Base-by-base conservation (phyloP, 2,888 invertebrate genomes). In the Ormyrus nitidulus region DNA sequence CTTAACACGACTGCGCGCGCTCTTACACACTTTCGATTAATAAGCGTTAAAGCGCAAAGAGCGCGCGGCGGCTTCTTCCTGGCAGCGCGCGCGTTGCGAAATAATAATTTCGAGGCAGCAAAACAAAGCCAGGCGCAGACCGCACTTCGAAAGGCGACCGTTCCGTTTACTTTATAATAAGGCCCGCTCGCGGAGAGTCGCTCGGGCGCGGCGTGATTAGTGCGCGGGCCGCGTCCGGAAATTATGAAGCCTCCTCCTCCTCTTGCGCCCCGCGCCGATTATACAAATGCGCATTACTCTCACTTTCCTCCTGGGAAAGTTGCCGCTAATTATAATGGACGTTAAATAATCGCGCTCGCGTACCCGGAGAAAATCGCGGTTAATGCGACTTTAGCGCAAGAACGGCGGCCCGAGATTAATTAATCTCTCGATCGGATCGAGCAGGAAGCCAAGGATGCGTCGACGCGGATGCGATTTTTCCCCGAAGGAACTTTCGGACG, bases 261-360 rank as follows among this genome's bases (percentile, higher is more conserved):
- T 19, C 19, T 10, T 44, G n/a, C 75, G 51, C 48, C 34, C 10
- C 81, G 82, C 81, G 82, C 68, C 85, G 84, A 85, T 86, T 86
- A 75, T 79, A 86, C 85, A 81, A 80, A 82, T 82, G 83, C 79
- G 76, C 83, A 84, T 87, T 86, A 88, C 88, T 89, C 89, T 89
- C 89, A 87, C 89, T 90, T 89, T 90, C 86, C 86, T 87, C 70
- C 88, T 88, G 90, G 87, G 90, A 90, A 90, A 90, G 90, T 89
- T 88, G 87, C 87, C 88, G 86, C 88, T 89, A 89, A 90, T 90
- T 90, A 89, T 88, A 88, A 89, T 88, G 87, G 86, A 86, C 86
- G 88, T 89, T 90, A 87, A 88, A 88, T 90, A 90, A 89, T 87
- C 86, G 86, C n/a, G 9, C 56, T 8, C 59, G 51, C 19, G 58